A percentile compares a stretch with the other conserved stretches of the same genome.
phyloP scores from a whole-genome alignment of 2,113 vertebrate species.

The Chaetorhynchus papuensis region DNA sequence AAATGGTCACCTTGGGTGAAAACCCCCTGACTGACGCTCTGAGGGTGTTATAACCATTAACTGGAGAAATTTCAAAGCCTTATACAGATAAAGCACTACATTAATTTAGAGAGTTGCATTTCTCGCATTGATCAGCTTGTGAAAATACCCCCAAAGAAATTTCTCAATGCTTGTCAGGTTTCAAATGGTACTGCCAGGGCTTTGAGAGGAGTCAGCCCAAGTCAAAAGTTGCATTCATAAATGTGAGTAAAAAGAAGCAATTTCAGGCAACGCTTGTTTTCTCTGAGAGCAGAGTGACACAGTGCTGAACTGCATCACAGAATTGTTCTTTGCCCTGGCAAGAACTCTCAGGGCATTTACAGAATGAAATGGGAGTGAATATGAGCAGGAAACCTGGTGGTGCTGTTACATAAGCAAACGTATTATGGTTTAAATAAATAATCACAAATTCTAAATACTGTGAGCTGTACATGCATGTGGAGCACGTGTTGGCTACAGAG shows the following conservation, averaged over 20 bases:
- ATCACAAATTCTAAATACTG: not conserved
- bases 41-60: not conserved
- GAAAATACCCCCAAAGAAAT: not conserved
- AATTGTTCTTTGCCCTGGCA: not conserved
- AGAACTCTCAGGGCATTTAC: not conserved
- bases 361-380: not conserved
- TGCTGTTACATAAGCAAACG: not conserved
- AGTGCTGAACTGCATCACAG: not conserved
- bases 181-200: not conserved
- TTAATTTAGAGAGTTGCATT: not conserved
- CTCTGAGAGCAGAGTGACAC: not conserved
- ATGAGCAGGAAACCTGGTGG: not conserved
- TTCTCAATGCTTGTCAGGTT: not conserved
- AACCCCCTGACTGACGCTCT: not conserved
- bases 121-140: not conserved
- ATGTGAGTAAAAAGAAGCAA: not conserved
- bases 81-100: not conserved
- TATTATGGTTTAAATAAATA: not conserved
- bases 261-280: not conserved
- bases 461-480: accelerated
- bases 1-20: not conserved
- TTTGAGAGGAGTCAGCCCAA: not conserved
- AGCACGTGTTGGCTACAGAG: accelerated
- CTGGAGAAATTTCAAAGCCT: not conserved
- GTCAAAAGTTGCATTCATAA: not conserved